These are phyloP conservation scores for Cyanoramphus novaezelandiae DNA, from an alignment of 2,113 vertebrate species.

Conservation along the genomic window DNA sequence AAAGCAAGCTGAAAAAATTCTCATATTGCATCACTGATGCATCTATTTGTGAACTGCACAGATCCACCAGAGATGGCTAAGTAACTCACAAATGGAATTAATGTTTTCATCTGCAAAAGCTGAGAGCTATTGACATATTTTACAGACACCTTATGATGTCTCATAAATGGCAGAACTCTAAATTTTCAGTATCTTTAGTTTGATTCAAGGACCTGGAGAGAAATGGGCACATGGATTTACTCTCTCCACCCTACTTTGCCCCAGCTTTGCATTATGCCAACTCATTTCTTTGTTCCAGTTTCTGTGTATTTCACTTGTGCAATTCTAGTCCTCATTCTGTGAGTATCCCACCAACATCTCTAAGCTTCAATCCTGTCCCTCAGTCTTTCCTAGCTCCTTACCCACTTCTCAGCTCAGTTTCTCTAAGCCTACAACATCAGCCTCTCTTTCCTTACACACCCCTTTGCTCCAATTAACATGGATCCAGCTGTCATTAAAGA, in stretches of 20 bases:
- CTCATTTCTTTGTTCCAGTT: background rate
- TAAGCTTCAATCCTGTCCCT: background rate
- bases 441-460: background rate
- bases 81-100: background rate
- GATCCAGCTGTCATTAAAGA: background rate
- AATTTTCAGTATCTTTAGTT: background rate
- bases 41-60: background rate
- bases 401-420: background rate
- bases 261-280: background rate
- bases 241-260: background rate
- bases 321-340: background rate
- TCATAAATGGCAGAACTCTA: background rate
- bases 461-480: background rate
- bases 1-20: background rate
- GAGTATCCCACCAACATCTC: background rate
- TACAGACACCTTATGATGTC: background rate
- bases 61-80: background rate
- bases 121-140: background rate
- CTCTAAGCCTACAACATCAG: background rate
- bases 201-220: background rate
- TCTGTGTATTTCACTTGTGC: background rate
- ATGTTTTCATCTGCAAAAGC: background rate
- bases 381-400: background rate
- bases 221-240: background rate
- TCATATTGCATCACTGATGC: background rate